Evolutionary conservation across 2,888 invertebrate species (phyloP).

Genomic region (Ectemnius lituratus): DNA sequence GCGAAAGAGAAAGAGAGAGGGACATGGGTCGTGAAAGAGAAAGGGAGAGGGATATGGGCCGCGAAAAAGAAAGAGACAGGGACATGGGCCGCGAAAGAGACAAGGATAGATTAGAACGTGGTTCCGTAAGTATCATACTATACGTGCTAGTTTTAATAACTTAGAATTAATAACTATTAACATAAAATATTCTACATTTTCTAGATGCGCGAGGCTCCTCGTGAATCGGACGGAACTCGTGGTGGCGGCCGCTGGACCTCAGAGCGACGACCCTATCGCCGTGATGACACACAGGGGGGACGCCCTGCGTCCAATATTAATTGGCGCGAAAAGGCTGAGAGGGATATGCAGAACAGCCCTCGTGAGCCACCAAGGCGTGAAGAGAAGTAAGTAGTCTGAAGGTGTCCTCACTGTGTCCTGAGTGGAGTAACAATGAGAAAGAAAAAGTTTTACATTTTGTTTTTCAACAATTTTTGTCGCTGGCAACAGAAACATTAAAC

Average conservation of each 20-base stretch:
- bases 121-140: conserved; percentile 35
- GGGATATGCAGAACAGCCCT: conserved; percentile 46
- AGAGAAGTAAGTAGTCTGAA: conserved; percentile 41
- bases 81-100: conserved; percentile 51
- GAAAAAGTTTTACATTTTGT: no score
- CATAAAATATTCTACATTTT: no score
- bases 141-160: background rate
- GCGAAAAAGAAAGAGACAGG: conserved; percentile 57
- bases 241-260: background rate
- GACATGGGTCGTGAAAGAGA: no score
- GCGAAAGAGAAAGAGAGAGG: no score
- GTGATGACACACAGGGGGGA: conserved; percentile 69
- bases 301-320: conserved; percentile 37
- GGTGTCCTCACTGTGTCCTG: no score
- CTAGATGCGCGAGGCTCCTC: background rate
- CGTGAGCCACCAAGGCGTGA: conserved; percentile 49
- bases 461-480: no score
- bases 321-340: conserved; percentile 54
- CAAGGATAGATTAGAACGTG: conserved; percentile 53
- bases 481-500: no score
- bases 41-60: no score
- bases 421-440: no score
- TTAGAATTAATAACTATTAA: no score
- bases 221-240: background rate
- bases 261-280: conserved; percentile 66